Evolutionary conservation across 2,797 vertebrate genomes (phyloP).

Genomic region (Saxicola maurus): DNA sequence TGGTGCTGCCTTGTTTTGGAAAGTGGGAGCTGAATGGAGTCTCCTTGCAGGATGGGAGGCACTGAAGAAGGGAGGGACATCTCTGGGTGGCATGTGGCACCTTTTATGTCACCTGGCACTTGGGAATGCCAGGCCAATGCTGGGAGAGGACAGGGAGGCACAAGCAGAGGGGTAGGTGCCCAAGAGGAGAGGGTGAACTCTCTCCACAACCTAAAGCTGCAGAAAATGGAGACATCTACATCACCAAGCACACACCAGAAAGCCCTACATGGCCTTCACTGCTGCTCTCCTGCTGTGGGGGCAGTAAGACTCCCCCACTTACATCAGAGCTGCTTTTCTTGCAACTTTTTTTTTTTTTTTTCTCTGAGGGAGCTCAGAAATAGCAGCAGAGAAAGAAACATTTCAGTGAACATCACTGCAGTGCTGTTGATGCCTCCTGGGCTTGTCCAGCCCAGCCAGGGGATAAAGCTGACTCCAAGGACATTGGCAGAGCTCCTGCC

Average conservation of each 20-base stretch:
- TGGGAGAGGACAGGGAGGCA: background rate
- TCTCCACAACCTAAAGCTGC: background rate
- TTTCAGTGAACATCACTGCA: slow-evolving; percentile 1
- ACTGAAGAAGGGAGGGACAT: background rate
- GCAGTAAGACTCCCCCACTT: background rate
- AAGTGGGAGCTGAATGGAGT: background rate
- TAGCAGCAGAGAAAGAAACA: background rate
- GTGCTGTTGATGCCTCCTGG: background rate
- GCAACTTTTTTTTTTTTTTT: background rate
- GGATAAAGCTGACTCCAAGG: slow-evolving; percentile 9
- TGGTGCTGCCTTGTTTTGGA: background rate
- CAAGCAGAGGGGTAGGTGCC: background rate
- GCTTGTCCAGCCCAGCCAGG: background rate
- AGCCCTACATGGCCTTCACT: background rate
- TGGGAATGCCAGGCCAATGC: background rate
- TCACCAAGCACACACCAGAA: background rate
- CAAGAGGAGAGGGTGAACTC: background rate
- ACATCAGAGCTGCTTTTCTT: background rate
- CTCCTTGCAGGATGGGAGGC: background rate
- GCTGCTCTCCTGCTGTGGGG: background rate
- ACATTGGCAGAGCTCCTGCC: background rate
- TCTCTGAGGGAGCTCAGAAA: background rate
- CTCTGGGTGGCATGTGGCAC: rapidly evolving
- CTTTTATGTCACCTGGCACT: background rate
- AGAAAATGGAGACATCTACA: background rate